Evolutionary conservation across 2,113 vertebrate species (phyloP).

Genomic region (Coreoperca whiteheadi): DNA sequence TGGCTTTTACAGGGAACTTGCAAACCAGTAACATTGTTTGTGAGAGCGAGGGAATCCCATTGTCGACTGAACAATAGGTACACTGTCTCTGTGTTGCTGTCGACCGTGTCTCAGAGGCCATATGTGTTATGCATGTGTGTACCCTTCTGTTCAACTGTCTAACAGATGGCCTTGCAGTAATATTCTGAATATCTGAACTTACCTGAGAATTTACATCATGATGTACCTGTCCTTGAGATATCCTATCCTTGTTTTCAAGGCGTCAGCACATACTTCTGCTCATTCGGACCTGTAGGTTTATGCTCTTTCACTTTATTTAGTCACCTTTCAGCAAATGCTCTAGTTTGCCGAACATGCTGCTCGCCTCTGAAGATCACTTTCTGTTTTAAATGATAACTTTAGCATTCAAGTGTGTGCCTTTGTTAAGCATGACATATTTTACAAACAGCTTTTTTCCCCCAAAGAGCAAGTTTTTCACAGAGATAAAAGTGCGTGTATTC

Average conservation of each 20-base stretch:
- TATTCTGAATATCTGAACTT: background rate
- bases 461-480: background rate
- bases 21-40: constrained; percentile 20
- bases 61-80: constrained; percentile 32
- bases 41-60: background rate
- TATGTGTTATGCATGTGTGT: background rate
- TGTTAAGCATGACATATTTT: background rate
- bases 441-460: background rate
- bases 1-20: background rate
- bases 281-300: background rate
- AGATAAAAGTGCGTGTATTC: background rate
- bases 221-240: constrained; percentile 29
- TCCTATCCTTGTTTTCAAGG: background rate
- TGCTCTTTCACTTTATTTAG: background rate
- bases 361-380: background rate
- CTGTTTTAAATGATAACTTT: background rate
- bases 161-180: constrained; percentile 11
- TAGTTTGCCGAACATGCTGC: background rate
- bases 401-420: background rate
- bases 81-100: constrained; percentile 27
- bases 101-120: constrained; percentile 14
- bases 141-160: background rate
- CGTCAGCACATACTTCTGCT: background rate
- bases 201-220: constrained; percentile 6
- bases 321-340: background rate